Evolutionary conservation across 2,888 invertebrate genomes (phyloP).

Genomic region (Smittia aterrima): DNA sequence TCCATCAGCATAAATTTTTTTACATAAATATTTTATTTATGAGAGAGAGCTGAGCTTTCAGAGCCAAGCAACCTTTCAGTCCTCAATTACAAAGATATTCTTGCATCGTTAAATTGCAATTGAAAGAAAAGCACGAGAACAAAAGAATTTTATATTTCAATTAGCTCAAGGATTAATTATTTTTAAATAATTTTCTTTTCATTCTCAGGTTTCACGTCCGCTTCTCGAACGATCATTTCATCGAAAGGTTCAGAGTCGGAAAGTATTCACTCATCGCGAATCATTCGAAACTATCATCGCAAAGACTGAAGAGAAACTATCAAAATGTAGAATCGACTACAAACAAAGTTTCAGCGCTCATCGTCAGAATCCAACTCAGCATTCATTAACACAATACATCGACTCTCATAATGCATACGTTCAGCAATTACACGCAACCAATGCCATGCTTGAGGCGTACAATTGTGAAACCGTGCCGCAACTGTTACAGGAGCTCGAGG

Average conservation of each 20-base stretch:
- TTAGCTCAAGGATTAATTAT: too few relatives aligned
- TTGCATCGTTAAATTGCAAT: too few relatives aligned
- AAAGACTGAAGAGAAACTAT: conserved; percentile 78
- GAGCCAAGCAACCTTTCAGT: too few relatives aligned
- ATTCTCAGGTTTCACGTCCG: conserved; percentile 68
- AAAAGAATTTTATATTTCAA: not conserved
- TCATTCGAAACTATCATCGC: conserved; percentile 83
- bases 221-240: conserved; percentile 84
- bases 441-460: conserved; percentile 89
- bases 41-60: too few relatives aligned
- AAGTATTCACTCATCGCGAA: conserved; percentile 86
- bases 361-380: conserved; percentile 69
- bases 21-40: too few relatives aligned
- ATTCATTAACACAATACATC: conserved; percentile 73
- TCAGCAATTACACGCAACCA: conserved; percentile 87
- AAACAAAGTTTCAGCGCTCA: conserved; percentile 79
- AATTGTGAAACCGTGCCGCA: conserved; percentile 81
- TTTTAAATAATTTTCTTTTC: conserved; percentile 18
- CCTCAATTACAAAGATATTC: too few relatives aligned
- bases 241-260: conserved; percentile 85
- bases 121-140: too few relatives aligned
- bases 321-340: conserved; percentile 84
- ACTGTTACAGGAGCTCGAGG: conserved; percentile 86
- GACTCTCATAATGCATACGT: conserved; percentile 93
- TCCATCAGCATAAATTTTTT: too few relatives aligned